A percentile compares a stretch with the other conserved stretches of the same genome.
These are phyloP conservation scores for Apus apus DNA, from an alignment of 2,113 vertebrate species.

Conservation along the genomic window DNA sequence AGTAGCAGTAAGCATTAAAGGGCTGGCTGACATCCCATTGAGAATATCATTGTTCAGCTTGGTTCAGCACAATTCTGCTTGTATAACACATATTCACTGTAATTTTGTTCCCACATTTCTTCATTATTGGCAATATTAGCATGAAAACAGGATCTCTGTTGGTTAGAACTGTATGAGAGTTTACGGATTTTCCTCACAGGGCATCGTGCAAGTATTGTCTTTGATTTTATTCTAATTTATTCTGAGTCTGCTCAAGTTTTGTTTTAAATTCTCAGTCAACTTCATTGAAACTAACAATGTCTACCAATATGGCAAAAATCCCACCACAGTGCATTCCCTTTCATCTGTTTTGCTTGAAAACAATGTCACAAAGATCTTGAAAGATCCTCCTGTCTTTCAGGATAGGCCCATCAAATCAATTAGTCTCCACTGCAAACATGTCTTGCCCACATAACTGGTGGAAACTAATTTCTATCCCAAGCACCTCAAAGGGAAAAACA, in stretches of 20 bases:
- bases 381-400: background rate
- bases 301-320: background rate
- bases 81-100: background rate
- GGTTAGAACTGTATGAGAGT: background rate
- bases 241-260: background rate
- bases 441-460: background rate
- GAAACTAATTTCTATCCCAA: background rate
- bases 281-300: background rate
- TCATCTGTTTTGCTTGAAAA: background rate
- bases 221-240: conserved; percentile 53
- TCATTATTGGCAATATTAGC: conserved; percentile 41
- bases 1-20: conserved; percentile 4
- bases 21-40: conserved; percentile 28
- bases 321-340: background rate
- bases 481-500: background rate
- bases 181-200: background rate
- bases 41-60: conserved; percentile 31
- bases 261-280: conserved; percentile 18
- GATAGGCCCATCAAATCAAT: background rate
- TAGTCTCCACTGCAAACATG: background rate
- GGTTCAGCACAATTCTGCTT: conserved; percentile 37
- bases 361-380: background rate
- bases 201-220: background rate
- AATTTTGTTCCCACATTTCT: conserved; percentile 54
- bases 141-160: conserved; percentile 44